Percentiles rank a stretch among this genome's conserved stretches.
Evolutionary conservation across 2,797 vertebrate species (phyloP).

Genomic region (Rhinoraja longicauda): DNA sequence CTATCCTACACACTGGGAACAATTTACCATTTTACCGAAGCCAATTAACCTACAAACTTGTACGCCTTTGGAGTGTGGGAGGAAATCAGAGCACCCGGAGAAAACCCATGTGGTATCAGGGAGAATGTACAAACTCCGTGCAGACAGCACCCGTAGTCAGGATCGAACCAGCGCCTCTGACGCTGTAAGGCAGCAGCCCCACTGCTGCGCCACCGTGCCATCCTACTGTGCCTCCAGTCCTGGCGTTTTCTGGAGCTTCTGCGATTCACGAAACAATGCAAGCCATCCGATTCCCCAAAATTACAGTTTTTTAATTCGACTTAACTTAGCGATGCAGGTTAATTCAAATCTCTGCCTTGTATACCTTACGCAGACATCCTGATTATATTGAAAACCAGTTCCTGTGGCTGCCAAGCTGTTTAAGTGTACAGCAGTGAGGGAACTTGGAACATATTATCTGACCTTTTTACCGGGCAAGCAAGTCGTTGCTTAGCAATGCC

Average conservation of each 20-base stretch:
- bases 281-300: background rate
- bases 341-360: background rate
- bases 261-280: background rate
- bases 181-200: no score
- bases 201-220: no score
- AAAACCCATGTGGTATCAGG: no score
- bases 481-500: conserved; percentile 11
- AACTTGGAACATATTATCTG: background rate
- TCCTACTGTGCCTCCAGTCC: no score
- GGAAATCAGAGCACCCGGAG: no score
- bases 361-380: background rate
- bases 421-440: background rate
- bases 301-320: background rate
- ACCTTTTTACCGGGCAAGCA: conserved; percentile 8
- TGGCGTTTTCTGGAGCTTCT: background rate
- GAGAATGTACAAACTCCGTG: no score
- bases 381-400: conserved; percentile 21
- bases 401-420: background rate
- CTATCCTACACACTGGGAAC: no score
- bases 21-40: no score
- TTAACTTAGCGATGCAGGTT: background rate
- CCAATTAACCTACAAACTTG: no score
- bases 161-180: no score
- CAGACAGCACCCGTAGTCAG: no score
- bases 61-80: no score